Percentiles rank a stretch among this genome's conserved stretches.
Conservation (phyloP, 2,888 invertebrate species). For the Ormia ochracea region DNA sequence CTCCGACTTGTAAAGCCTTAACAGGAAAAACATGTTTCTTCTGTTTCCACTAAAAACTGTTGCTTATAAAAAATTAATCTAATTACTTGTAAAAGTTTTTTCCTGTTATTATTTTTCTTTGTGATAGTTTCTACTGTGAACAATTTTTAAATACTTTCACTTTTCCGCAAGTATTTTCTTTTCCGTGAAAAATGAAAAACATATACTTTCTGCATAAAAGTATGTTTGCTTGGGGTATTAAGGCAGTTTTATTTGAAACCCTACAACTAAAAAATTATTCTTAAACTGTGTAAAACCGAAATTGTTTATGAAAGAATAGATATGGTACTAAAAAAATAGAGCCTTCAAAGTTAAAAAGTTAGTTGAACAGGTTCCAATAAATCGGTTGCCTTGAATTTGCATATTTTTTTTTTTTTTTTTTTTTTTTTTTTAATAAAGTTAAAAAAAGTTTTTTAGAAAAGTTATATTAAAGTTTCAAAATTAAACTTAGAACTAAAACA, state of each 20-base stretch:
- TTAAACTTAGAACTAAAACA: too few species aligned
- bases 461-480: too few species aligned
- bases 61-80: conserved; percentile 25
- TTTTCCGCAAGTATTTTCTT: conserved; percentile 11
- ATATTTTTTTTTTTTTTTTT: too few species aligned
- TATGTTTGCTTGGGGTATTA: not conserved
- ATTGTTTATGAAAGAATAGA: too few species aligned
- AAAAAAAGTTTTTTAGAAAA: too few species aligned
- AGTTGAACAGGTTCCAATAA: too few species aligned
- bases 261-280: not conserved
- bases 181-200: not conserved
- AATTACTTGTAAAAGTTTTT: conserved; percentile 40
- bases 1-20: not conserved
- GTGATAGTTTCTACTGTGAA: conserved; percentile 27
- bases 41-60: conserved; percentile 2
- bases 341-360: too few species aligned
- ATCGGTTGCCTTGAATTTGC: too few species aligned
- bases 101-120: conserved; percentile 23
- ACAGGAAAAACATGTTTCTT: conserved; percentile 4
- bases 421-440: too few species aligned
- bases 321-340: too few species aligned
- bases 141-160: conserved; percentile 39
- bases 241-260: not conserved
- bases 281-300: not conserved
- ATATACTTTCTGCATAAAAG: not conserved